Evolutionary conservation across 2,113 vertebrate genomes (phyloP).

Genomic region (Camelus dromedarius): DNA sequence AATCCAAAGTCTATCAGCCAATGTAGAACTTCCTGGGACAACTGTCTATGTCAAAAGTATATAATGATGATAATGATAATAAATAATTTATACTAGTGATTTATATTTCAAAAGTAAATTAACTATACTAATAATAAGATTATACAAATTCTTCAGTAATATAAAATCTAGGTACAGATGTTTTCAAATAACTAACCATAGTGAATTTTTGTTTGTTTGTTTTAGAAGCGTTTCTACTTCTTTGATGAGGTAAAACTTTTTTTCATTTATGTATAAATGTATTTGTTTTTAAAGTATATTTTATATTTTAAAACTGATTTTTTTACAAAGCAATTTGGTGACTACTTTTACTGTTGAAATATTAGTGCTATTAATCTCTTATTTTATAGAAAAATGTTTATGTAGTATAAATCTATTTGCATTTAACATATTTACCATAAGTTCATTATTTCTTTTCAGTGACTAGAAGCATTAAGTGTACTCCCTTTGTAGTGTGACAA

Average conservation of each 20-base stretch:
- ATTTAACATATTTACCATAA: background rate
- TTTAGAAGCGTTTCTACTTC: slow-evolving; percentile 49
- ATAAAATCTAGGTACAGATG: background rate
- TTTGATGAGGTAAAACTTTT: slow-evolving; percentile 46
- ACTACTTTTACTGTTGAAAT: background rate
- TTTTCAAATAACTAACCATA: slow-evolving; percentile 16
- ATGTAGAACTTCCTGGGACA: background rate
- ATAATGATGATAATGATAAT: background rate
- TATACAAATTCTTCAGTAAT: slow-evolving; percentile 2
- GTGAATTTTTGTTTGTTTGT: slow-evolving; percentile 36
- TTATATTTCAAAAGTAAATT: background rate
- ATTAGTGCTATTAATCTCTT: background rate
- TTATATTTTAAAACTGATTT: slow-evolving; percentile 27
- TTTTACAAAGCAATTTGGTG: background rate
- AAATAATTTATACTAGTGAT: background rate
- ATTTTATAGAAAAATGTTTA: slow-evolving; percentile 23
- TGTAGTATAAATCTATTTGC: background rate
- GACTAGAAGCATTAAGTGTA: background rate
- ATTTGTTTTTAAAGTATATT: slow-evolving; percentile 3
- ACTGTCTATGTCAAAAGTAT: background rate
- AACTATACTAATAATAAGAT: background rate
- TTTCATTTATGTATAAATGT: background rate
- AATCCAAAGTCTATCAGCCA: background rate
- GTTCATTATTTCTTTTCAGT: background rate
- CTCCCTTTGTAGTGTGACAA: background rate